Percentiles rank a stretch among this genome's conserved stretches.
Conservation (phyloP, 1,140 invertebrate species). For the Chrysomallon squamiferum region DNA sequence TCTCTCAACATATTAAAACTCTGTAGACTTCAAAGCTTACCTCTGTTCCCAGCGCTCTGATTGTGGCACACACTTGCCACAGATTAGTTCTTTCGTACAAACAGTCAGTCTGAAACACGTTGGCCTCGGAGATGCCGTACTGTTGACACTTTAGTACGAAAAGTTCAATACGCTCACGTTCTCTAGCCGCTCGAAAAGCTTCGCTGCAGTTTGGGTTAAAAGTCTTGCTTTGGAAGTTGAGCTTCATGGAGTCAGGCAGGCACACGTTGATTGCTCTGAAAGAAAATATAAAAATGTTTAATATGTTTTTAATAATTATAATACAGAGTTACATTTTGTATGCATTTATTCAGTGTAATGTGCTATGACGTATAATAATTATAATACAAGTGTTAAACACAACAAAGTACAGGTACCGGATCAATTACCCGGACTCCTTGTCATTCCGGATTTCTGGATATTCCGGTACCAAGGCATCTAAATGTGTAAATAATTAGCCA, state of each 20-base stretch:
- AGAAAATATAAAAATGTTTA: conserved; percentile 12
- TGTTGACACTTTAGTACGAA: conserved; percentile 35
- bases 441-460: too few species aligned
- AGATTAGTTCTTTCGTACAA: conserved; percentile 53
- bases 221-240: conserved; percentile 37
- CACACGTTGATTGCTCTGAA: conserved; percentile 41
- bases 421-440: too few species aligned
- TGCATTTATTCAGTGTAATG: neutral
- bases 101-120: conserved; percentile 50
- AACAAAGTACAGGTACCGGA: too few species aligned
- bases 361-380: neutral
- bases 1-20: too few species aligned
- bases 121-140: conserved; percentile 42
- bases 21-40: too few species aligned
- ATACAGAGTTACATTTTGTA: neutral
- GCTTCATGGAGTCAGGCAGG: conserved; percentile 36
- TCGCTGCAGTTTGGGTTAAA: conserved; percentile 39
- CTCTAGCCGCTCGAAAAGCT: conserved; percentile 40
- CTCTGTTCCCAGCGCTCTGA: conserved; percentile 50
- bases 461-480: too few species aligned
- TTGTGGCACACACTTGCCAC: conserved; percentile 44
- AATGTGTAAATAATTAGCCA: too few species aligned
- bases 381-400: neutral
- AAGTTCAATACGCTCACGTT: conserved; percentile 45
- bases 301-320: neutral